phyloP scores from a whole-genome alignment of 2,113 vertebrate species.

The Noctilio leporinus region DNA sequence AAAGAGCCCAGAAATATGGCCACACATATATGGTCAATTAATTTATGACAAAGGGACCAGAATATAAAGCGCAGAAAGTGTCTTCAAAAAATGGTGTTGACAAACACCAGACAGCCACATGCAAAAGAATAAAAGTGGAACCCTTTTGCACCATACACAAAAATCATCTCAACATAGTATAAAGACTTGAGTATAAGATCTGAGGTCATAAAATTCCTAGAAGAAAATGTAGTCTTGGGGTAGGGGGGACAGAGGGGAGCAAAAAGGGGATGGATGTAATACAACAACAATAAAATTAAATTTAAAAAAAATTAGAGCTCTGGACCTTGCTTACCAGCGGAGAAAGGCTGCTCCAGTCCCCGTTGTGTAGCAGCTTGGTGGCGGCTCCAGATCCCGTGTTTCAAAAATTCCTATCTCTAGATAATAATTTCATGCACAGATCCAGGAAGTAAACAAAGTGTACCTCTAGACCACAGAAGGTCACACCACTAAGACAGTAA shows the following conservation, averaged over 20 bases:
- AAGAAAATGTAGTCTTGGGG: not conserved
- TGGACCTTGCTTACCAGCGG: not conserved
- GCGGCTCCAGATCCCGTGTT: not conserved
- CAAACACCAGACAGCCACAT: not conserved
- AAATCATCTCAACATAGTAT: not conserved
- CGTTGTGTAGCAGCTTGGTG: not conserved
- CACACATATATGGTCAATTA: not conserved
- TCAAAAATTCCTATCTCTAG: not conserved
- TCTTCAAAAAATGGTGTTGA: not conserved
- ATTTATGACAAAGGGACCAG: not conserved
- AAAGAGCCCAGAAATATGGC: not conserved
- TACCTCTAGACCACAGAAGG: too few relatives aligned
- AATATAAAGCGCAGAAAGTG: not conserved
- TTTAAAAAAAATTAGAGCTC: too few relatives aligned
- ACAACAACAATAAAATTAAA: too few relatives aligned
- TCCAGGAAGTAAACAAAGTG: too few relatives aligned
- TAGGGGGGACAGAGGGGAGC: too few relatives aligned
- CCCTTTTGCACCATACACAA: not conserved
- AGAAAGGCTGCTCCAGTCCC: not conserved
- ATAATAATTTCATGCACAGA: too few relatives aligned
- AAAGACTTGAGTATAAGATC: not conserved
- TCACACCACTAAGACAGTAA: too few relatives aligned
- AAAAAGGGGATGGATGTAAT: too few relatives aligned
- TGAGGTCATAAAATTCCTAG: not conserved
- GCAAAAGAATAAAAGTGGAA: not conserved